Percentiles rank a stretch among this genome's conserved stretches.
These are phyloP conservation scores for Etheostoma spectabile DNA, from an alignment of 2,113 vertebrate species.

Conservation along the genomic window DNA sequence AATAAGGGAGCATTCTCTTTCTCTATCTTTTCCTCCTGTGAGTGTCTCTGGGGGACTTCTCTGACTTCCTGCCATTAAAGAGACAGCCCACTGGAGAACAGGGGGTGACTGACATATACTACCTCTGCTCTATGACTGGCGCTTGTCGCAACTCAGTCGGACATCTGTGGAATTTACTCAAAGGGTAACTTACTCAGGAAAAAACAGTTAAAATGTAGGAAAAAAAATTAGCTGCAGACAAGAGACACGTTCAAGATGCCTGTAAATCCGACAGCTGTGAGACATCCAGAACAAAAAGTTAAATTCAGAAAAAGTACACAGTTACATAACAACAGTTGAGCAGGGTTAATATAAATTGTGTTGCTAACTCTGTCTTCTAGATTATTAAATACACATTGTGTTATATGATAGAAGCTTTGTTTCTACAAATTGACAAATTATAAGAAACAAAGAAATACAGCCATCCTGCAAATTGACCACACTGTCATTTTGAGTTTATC, in stretches of 20 bases:
- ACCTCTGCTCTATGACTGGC: conserved; percentile 61
- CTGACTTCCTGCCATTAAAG: conserved; percentile 83
- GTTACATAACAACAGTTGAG: conserved; percentile 50
- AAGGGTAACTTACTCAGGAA: conserved; percentile 39
- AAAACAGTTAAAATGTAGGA: conserved; percentile 1
- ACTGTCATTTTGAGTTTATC: neutral
- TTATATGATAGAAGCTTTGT: neutral
- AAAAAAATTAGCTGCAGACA: neutral
- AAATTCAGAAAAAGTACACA: conserved; percentile 32
- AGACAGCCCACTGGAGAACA: conserved; percentile 73
- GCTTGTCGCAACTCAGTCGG: conserved; percentile 57
- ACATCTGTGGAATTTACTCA: conserved; percentile 70
- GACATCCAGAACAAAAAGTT: conserved; percentile 42
- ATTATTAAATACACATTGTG: conserved; percentile 17
- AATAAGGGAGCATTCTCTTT: conserved; percentile 65
- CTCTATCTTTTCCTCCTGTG: conserved; percentile 53
- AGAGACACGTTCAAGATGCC: neutral
- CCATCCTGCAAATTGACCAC: neutral
- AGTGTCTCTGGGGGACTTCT: conserved; percentile 59
- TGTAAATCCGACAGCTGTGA: conserved; percentile 33
- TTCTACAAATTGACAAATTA: neutral
- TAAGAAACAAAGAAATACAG: neutral
- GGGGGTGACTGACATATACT: conserved; percentile 73
- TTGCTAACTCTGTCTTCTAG: neutral
- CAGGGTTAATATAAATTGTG: conserved; percentile 8